Evolutionary conservation across 2,113 vertebrate species (phyloP).

Genomic region (Corynorhinus townsendii): DNA sequence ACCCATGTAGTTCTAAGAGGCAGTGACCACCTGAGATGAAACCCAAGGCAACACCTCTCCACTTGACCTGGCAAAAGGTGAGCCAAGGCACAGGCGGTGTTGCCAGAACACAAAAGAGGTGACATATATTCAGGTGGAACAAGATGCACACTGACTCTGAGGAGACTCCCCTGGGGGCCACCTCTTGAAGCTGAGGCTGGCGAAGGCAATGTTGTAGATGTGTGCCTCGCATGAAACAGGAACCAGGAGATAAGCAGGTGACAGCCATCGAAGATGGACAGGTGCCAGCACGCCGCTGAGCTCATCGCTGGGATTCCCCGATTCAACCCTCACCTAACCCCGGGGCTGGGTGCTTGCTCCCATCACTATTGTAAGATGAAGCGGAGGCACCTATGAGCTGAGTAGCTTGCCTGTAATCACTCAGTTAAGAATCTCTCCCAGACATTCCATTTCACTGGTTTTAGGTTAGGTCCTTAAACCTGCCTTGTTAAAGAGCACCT

Average conservation of each 20-base stretch:
- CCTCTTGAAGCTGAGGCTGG: neutral
- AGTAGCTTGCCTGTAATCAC: too few relatives aligned
- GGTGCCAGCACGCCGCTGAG: neutral
- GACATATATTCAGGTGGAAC: fast-evolving
- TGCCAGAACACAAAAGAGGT: neutral
- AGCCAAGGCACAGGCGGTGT: fast-evolving
- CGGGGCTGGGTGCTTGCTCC: fast-evolving
- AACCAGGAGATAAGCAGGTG: neutral
- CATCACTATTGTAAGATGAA: neutral
- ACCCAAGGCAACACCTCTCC: fast-evolving
- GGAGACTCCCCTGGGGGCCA: neutral
- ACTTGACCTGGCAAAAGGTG: neutral
- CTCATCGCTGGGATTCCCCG: neutral
- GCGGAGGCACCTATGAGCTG: neutral
- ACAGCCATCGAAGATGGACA: neutral
- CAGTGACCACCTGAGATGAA: neutral
- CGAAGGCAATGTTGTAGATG: neutral
- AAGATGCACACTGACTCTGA: neutral
- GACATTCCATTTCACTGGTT: neutral
- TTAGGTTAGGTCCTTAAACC: neutral
- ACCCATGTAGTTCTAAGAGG: neutral
- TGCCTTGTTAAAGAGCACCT: neutral
- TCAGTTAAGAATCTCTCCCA: too few relatives aligned
- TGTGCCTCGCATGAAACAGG: neutral
- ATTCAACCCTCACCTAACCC: neutral